Percentiles rank a stretch among this genome's conserved stretches.
Evolutionary conservation across 2,113 vertebrate species (phyloP).

Genomic region (Gavia stellata): DNA sequence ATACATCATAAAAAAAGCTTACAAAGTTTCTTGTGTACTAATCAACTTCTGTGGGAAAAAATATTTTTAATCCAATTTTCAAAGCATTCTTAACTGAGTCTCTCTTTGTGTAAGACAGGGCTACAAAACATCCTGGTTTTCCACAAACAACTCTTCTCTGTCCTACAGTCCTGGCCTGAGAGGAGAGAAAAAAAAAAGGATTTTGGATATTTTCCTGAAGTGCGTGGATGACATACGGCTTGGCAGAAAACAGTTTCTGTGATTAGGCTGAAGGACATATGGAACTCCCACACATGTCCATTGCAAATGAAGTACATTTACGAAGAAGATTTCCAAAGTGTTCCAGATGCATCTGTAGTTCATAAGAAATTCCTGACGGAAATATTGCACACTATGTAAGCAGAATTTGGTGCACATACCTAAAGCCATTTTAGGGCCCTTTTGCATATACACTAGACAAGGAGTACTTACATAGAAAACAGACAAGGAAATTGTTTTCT

Average conservation of each 20-base stretch:
- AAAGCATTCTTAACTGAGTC: background rate
- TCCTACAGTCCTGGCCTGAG: background rate
- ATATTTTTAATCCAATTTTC: background rate
- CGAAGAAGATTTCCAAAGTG: background rate
- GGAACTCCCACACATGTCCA: background rate
- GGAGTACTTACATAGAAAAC: background rate
- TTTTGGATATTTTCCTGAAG: background rate
- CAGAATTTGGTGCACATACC: background rate
- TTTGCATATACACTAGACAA: background rate
- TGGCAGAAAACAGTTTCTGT: background rate
- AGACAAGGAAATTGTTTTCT: background rate
- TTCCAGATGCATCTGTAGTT: background rate
- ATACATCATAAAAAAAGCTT: background rate
- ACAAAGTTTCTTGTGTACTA: background rate
- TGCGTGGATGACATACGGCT: background rate
- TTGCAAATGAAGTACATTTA: background rate
- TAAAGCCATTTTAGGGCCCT: background rate
- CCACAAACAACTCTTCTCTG: background rate
- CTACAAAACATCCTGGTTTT: background rate
- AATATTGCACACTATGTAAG: background rate
- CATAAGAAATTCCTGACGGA: background rate
- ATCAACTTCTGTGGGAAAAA: background rate
- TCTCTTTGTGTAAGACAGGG: background rate
- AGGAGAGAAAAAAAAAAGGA: rapidly evolving
- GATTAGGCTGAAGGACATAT: background rate